Conservation (phyloP, 2,888 invertebrate genomes). For the Standfussiana lucernea region DNA sequence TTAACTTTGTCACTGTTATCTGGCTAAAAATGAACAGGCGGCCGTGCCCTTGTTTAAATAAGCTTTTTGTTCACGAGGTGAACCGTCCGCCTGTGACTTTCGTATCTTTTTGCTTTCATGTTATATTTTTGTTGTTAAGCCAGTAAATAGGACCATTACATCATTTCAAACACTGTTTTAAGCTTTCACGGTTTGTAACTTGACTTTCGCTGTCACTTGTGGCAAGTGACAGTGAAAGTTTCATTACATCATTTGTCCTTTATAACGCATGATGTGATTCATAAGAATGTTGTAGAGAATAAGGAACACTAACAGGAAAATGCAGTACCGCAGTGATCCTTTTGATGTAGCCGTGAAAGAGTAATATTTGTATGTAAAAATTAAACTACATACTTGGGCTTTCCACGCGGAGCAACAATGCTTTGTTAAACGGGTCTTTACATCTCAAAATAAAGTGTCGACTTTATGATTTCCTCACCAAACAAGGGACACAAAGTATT, state of each 20-base stretch:
- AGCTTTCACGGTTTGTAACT: too few relatives aligned
- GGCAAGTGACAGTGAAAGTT: too few relatives aligned
- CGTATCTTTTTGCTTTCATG: slow-evolving; percentile 52
- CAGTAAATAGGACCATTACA: slow-evolving; percentile 29
- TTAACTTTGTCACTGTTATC: slow-evolving; percentile 63
- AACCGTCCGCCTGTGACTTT: slow-evolving; percentile 41
- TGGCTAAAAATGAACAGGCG: slow-evolving; percentile 53
- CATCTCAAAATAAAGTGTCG: background rate
- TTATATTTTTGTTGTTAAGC: slow-evolving; percentile 39
- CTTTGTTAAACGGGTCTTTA: background rate
- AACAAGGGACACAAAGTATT: background rate
- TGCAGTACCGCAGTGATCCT: background rate
- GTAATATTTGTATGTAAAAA: background rate
- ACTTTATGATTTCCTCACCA: background rate
- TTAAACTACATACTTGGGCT: background rate
- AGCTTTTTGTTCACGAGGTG: slow-evolving; percentile 59
- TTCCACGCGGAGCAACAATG: background rate
- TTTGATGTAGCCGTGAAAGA: background rate
- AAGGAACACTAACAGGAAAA: background rate
- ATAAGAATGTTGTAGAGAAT: background rate
- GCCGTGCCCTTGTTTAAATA: slow-evolving; percentile 55
- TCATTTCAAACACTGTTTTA: too few relatives aligned
- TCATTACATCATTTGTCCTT: slow-evolving; percentile 9
- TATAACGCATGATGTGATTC: slow-evolving; percentile 8
- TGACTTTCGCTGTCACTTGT: too few relatives aligned